phyloP scores from a whole-genome alignment of 2,113 vertebrate genomes.

The Equus przewalskii region DNA sequence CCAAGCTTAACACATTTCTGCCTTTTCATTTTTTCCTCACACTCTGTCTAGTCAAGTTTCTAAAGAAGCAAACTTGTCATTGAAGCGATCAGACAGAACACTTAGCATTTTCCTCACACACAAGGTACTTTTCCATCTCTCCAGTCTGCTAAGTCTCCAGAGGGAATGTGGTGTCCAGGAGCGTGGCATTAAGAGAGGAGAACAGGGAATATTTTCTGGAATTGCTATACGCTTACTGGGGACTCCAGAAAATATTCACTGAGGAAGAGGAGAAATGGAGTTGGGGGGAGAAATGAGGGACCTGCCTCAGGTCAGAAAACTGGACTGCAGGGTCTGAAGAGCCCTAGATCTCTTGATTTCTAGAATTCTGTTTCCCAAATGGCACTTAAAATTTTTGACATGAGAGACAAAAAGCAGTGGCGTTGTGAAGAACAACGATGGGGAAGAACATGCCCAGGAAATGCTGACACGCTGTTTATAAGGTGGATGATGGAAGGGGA shows the following conservation, averaged over 20 bases:
- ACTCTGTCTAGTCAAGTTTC: constrained; percentile 47
- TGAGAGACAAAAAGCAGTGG: background rate
- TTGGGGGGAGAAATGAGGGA: background rate
- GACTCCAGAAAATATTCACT: constrained; percentile 1
- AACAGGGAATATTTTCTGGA: background rate
- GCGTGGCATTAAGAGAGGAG: background rate
- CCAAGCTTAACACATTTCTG: constrained; percentile 52
- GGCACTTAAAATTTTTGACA: background rate
- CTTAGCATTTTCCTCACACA: constrained; percentile 64
- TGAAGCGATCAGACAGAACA: constrained; percentile 32
- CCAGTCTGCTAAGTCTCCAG: background rate
- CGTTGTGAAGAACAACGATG: background rate
- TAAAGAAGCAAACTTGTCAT: constrained; percentile 57
- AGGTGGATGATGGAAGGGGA: background rate
- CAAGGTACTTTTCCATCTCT: constrained; percentile 51
- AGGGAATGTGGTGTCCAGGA: background rate
- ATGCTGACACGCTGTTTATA: background rate
- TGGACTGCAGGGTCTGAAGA: background rate
- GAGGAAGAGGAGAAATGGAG: background rate
- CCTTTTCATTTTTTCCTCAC: constrained; percentile 41
- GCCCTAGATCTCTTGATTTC: background rate
- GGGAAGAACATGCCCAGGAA: background rate
- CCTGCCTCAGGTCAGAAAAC: background rate
- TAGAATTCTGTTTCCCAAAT: constrained; percentile 29
- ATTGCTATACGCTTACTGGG: background rate